Conservation (phyloP, 2,113 vertebrate species). For the Python bivittatus region DNA sequence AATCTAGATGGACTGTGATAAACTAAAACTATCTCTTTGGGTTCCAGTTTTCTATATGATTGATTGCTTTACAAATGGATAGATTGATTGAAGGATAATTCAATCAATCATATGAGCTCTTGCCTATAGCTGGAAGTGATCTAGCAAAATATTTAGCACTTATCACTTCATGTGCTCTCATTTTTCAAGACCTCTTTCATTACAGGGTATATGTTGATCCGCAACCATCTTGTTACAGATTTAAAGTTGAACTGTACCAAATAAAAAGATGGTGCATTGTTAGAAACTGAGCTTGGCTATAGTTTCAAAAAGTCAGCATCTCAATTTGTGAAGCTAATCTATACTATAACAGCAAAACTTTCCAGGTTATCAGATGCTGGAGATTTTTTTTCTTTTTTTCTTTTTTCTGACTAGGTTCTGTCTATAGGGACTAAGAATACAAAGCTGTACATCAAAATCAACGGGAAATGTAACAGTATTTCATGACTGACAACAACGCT, state of each 20-base stretch:
- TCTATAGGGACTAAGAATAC: neutral
- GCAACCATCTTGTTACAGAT: conserved; percentile 24
- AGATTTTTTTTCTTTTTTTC: neutral
- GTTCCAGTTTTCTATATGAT: neutral
- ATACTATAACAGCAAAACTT: conserved; percentile 8
- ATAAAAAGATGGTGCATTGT: conserved; percentile 22
- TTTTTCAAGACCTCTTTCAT: conserved; percentile 34
- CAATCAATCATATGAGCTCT: neutral
- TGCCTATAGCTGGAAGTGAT: neutral
- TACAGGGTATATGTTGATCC: conserved; percentile 33
- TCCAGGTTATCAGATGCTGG: conserved; percentile 18
- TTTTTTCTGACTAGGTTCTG: conserved; percentile 15
- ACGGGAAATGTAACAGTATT: conserved; percentile 20
- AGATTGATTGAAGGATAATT: neutral
- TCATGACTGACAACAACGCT: conserved; percentile 9
- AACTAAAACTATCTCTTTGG: neutral
- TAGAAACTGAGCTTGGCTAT: neutral
- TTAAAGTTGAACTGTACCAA: conserved; percentile 33
- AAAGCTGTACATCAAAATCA: conserved; percentile 23
- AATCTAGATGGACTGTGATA: neutral
- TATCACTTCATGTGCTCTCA: conserved; percentile 27
- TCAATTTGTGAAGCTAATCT: conserved; percentile 12
- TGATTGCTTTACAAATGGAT: neutral
- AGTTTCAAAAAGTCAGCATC: conserved; percentile 21
- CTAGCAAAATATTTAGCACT: neutral